Base-by-base conservation (phyloP, 2,113 vertebrate species). In the Pedetes capensis region DNA sequence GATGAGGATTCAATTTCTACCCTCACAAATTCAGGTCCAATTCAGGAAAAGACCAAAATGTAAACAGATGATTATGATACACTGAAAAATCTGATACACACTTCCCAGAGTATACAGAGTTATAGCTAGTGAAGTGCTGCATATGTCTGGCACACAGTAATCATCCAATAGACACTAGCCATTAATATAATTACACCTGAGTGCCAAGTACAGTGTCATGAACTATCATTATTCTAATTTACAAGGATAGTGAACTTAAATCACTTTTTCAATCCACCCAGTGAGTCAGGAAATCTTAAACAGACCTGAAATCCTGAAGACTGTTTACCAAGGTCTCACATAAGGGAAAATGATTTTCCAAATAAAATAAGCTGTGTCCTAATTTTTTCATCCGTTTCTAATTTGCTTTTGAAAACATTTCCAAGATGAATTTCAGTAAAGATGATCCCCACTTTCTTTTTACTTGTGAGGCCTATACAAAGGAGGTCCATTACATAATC, bases 281-380 rank as follows among this genome's bases (percentile, higher is more conserved):
- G 0, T 42, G 55, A 93, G 59, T 80, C n/a, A 84, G 51, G 94
- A 44, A 94, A 87, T 95, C 71, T 66, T 95, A 64, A 94, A 93
- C 20, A 66, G 39, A 94, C 89, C 81, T 72, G n/a, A 93, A 87
- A 66, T 14, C 68, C 84, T 79, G 37, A 87, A 93, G 34, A 89
- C 68, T 92, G 6, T 90, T 75, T 84, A 49, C 57, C 53, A 22
- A 94, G 39, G 78, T 94, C 78, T 93, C 88, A 63, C 72, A 49
- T 11, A 91, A 90, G 68, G 66, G 59, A 85, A 79, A 74, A 66
- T 29, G 44, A 93, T 71, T 90, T 94, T 94, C 84, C 95, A 96
- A 95, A 83, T 79, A 94, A 96, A 96, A 94, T n/a, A 94, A 96
- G 87, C 47, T 8, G 8, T 42, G 5, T 61, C 49, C 85, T 87